A percentile compares a stretch with the other conserved stretches of the same genome.
phyloP scores from a whole-genome alignment of 2,888 invertebrate species.

The Halictus quadricinctus region DNA sequence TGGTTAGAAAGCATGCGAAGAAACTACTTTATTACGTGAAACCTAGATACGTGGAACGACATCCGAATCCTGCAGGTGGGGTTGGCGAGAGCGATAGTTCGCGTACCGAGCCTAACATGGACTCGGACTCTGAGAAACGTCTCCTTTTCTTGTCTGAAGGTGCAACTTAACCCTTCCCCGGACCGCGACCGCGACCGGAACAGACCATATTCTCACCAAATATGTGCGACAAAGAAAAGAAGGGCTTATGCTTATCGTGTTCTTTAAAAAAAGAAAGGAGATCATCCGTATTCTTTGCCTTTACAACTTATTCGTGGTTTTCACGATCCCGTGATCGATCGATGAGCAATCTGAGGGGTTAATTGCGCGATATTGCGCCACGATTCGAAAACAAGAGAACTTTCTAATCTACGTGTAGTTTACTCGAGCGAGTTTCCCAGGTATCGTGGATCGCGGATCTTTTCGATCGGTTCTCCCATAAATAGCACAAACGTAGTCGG shows the following conservation, averaged over 20 bases:
- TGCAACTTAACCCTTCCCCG: background rate
- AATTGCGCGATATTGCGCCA: background rate
- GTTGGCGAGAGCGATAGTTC: conserved; percentile 50
- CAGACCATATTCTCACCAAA: background rate
- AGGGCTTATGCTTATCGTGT: background rate
- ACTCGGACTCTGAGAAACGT: conserved; percentile 1
- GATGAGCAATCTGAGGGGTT: background rate
- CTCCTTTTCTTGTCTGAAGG: background rate
- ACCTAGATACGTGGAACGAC: conserved; percentile 64
- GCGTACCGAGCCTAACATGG: conserved; percentile 21
- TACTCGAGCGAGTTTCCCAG: background rate
- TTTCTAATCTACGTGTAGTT: background rate
- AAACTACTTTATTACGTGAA: conserved; percentile 77
- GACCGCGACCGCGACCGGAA: background rate
- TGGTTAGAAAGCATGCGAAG: conserved; percentile 81
- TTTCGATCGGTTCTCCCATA: background rate
- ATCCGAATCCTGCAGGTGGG: conserved; percentile 40
- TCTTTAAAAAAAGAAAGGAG: background rate
- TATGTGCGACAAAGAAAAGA: background rate
- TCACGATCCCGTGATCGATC: background rate
- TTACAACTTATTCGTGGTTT: background rate
- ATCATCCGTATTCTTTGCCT: background rate
- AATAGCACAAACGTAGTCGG: background rate
- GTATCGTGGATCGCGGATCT: background rate
- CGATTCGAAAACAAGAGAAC: conserved; percentile 1